Evolutionary conservation across 2,113 vertebrate genomes (phyloP).

Genomic region (Sorex araneus): DNA sequence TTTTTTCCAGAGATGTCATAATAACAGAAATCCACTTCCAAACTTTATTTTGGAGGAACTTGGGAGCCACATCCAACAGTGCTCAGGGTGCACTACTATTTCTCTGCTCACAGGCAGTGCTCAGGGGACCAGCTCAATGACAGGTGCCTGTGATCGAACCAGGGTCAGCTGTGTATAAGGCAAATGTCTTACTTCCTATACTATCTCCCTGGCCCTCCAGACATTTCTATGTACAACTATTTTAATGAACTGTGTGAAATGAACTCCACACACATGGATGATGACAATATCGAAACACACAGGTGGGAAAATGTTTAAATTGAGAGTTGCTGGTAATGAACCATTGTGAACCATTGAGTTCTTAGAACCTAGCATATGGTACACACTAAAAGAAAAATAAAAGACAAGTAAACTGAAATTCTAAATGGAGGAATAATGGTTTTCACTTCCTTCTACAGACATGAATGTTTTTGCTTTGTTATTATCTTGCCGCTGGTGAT

Average conservation of each 20-base stretch:
- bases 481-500: neutral
- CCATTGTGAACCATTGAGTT: neutral
- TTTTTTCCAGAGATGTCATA: neutral
- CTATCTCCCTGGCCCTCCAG: too few species aligned
- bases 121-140: too few species aligned
- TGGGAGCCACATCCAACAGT: too few species aligned
- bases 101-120: too few species aligned
- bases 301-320: neutral
- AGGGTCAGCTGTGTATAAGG: too few species aligned
- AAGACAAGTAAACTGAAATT: neutral
- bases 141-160: too few species aligned
- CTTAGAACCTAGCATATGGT: neutral
- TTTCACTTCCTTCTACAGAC: neutral
- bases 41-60: neutral
- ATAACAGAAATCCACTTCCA: neutral
- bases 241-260: neutral
- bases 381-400: neutral
- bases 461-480: neutral
- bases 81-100: too few species aligned
- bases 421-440: neutral
- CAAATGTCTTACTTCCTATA: too few species aligned
- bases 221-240: too few species aligned
- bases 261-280: neutral
- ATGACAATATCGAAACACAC: neutral
- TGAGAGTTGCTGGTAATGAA: neutral